Evolutionary conservation across 64 coral and sea anemone species (phyloP), one percentile per base, ranked within the genome.

Genomic region (Catalaphyllia jardinei): DNA sequence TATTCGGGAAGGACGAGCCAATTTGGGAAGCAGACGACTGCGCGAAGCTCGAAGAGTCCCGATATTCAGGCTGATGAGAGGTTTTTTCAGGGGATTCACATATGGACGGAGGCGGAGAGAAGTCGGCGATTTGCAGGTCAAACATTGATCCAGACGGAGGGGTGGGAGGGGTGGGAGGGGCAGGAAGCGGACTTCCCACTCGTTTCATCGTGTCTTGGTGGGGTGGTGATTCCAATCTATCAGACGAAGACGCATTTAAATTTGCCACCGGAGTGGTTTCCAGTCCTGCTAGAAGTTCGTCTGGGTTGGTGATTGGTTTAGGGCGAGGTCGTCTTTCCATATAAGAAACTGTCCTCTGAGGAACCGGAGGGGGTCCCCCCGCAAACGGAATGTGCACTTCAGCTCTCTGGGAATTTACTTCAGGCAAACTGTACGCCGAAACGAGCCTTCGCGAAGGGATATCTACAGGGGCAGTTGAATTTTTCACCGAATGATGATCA

Each of bases 41-140:
- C 22, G 62, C 24, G 24, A 19, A 67, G 65, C 62, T 85, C n/a
- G 62, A 28, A 29, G 62, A 71, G 63, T 85, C 81, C 52, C 63
- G 62, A 39, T 71, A 46, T 29, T 85, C 62, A 15, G 35, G 20
- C 19, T 1, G 7, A 10, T 65, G 9, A 13, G 60, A 13, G 29
- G 27, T 67, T 83, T 65, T 71, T 25, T 85, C 81, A 8, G 81
- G 81, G 25, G 81, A 85, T 51, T 27, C 81, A 85, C 81, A 85
- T 71, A 85, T 85, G 0, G 81, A 85, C 14, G 81, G 81, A 29
- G 90, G 90, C 19, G 90, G 90, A 18, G 90, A 86, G 31, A 92
- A 92, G 61, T 92, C 75, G 10, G 90, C 90, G n/a, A 92, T 35
- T 16, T 71, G 61, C 15, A 92, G 72, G 4, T 92, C 90, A 79